Percentiles rank a stretch among this genome's conserved stretches.
phyloP scores from a whole-genome alignment of 35 echinoderm and acorn worm genomes.

The Patiria miniata region DNA sequence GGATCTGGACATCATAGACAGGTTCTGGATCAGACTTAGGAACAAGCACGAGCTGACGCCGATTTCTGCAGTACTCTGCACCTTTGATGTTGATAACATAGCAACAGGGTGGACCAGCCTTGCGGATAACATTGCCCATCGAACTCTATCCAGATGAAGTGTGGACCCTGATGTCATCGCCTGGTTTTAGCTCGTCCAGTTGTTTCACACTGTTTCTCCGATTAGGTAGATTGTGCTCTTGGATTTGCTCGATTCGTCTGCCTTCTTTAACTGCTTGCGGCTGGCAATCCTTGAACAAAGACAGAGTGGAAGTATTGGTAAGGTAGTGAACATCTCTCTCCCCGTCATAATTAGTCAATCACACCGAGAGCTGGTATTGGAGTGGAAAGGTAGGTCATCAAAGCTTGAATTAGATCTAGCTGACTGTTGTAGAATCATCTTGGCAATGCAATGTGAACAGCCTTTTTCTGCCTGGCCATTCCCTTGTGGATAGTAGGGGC shows the following conservation, averaged over 20 bases:
- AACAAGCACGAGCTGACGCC: no score
- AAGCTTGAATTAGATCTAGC: not conserved
- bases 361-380: not conserved
- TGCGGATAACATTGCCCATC: no score
- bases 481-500: slow-evolving; percentile 21
- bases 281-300: not conserved
- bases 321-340: not conserved
- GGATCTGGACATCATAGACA: no score
- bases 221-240: not conserved
- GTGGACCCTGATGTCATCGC: not conserved
- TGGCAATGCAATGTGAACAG: slow-evolving; percentile 45
- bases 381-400: slow-evolving; percentile 35
- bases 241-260: not conserved
- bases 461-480: slow-evolving; percentile 56
- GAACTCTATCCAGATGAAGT: no score
- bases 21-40: no score
- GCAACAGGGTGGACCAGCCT: no score
- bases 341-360: slow-evolving; percentile 10
- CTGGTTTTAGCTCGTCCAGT: not conserved
- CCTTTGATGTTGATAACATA: no score
- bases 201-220: not conserved
- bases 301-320: not conserved
- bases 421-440: not conserved
- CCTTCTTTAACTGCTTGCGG: not conserved
- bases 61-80: no score